Evolutionary conservation across 2,888 invertebrate species (phyloP).

Genomic region (Athrips mouffetella): DNA sequence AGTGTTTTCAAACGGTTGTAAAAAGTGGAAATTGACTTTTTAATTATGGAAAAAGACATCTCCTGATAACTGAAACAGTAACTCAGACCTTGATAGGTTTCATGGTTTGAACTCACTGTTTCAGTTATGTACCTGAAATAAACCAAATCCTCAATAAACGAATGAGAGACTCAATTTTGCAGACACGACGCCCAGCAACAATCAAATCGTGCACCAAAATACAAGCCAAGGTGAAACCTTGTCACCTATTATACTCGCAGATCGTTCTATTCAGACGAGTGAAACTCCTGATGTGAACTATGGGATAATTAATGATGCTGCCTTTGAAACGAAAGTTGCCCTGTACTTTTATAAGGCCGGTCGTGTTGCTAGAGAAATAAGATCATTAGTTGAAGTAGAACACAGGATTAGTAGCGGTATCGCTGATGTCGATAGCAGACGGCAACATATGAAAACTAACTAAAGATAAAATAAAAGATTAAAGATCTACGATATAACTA

Average conservation of each 20-base stretch:
- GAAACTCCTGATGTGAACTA: slow-evolving; percentile 12
- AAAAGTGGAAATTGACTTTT: too few species aligned
- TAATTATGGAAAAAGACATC: too few species aligned
- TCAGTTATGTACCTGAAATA: too few species aligned
- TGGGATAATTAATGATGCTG: slow-evolving; percentile 16
- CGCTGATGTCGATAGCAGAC: too few species aligned
- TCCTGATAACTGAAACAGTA: too few species aligned
- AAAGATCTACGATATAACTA: too few species aligned
- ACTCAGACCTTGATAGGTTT: too few species aligned
- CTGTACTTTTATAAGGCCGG: background rate
- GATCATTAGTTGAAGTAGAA: background rate
- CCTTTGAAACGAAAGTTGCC: slow-evolving; percentile 8
- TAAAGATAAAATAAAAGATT: too few species aligned
- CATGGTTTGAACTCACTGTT: too few species aligned
- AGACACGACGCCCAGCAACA: slow-evolving; percentile 27
- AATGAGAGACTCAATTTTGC: slow-evolving; percentile 34
- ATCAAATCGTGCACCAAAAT: slow-evolving; percentile 32
- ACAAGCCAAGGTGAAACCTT: slow-evolving; percentile 48
- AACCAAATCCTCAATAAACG: too few species aligned
- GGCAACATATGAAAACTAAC: too few species aligned
- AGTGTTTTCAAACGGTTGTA: too few species aligned
- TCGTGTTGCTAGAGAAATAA: background rate
- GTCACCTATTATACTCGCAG: slow-evolving; percentile 30
- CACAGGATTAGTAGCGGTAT: background rate
- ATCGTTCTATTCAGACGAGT: slow-evolving; percentile 26